phyloP scores from a whole-genome alignment of 2,888 invertebrate genomes.

The Zootermopsis nevadensis region DNA sequence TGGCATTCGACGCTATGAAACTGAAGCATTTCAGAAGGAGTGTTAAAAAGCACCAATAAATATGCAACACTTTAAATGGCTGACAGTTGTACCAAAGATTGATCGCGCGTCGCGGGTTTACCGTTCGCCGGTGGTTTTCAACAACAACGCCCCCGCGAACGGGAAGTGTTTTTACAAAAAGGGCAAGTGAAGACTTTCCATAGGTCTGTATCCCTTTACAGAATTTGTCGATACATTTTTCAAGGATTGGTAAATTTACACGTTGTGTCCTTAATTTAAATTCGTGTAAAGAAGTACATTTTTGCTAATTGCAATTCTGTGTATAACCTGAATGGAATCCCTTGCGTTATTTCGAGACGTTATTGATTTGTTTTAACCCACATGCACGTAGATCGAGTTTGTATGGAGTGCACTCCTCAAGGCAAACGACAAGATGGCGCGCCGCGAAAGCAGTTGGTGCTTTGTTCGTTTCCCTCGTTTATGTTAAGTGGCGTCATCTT shows the following conservation, averaged over 20 bases:
- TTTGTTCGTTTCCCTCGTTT: no score
- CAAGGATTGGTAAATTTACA: background rate
- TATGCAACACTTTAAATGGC: no score
- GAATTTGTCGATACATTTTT: background rate
- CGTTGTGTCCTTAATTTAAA: background rate
- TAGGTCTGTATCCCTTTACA: background rate
- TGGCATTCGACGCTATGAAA: no score
- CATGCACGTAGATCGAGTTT: background rate
- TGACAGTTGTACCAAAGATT: no score
- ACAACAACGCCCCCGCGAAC: no score
- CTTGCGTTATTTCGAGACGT: background rate
- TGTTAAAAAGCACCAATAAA: no score
- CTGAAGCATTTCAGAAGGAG: no score
- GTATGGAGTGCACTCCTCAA: background rate
- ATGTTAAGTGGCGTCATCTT: no score
- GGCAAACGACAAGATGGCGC: no score
- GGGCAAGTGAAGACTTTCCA: background rate
- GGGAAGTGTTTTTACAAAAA: no score
- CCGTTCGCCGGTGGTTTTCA: no score
- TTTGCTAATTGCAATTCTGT: background rate
- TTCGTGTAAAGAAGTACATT: background rate
- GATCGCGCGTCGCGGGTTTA: no score
- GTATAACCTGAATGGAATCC: background rate
- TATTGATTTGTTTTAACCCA: background rate
- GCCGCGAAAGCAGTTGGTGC: background rate